Conservation (phyloP, 2,113 vertebrate species). For the Donacobius atricapilla region DNA sequence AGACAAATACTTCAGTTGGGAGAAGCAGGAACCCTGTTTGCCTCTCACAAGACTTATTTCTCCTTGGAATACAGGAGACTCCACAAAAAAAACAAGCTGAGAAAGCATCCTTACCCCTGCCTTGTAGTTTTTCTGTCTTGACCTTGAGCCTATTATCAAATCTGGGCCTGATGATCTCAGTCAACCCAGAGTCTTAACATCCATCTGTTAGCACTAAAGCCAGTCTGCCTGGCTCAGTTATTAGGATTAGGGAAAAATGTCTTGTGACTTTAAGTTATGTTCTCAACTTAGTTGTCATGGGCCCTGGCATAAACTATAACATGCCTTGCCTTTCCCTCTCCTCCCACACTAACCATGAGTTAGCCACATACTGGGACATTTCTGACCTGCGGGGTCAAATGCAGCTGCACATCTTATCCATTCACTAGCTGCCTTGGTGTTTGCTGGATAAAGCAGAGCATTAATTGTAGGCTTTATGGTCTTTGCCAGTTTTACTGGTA, state of each 20-base stretch:
- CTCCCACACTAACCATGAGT: background rate
- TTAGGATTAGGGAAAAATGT: slow-evolving; percentile 48
- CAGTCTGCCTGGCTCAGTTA: slow-evolving; percentile 13
- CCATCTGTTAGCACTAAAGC: slow-evolving; percentile 29
- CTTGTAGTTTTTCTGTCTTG: background rate
- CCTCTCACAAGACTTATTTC: background rate
- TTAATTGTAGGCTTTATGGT: background rate
- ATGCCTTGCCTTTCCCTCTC: background rate
- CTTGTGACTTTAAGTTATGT: slow-evolving; percentile 22
- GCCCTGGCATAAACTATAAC: background rate
- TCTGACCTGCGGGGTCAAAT: background rate
- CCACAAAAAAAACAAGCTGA: background rate
- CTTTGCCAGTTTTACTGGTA: background rate
- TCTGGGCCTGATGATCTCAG: slow-evolving; percentile 2
- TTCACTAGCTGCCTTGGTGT: background rate
- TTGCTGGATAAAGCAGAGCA: background rate
- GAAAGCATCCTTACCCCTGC: background rate
- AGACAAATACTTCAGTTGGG: background rate
- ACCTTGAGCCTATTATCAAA: slow-evolving; percentile 42
- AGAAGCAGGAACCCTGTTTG: background rate
- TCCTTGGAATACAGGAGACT: background rate
- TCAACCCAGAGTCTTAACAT: slow-evolving; percentile 28
- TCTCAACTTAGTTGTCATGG: background rate
- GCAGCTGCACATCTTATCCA: background rate
- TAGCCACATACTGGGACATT: background rate